Base-by-base conservation (phyloP, 2,113 vertebrate species). In the Lophura nycthemera region DNA sequence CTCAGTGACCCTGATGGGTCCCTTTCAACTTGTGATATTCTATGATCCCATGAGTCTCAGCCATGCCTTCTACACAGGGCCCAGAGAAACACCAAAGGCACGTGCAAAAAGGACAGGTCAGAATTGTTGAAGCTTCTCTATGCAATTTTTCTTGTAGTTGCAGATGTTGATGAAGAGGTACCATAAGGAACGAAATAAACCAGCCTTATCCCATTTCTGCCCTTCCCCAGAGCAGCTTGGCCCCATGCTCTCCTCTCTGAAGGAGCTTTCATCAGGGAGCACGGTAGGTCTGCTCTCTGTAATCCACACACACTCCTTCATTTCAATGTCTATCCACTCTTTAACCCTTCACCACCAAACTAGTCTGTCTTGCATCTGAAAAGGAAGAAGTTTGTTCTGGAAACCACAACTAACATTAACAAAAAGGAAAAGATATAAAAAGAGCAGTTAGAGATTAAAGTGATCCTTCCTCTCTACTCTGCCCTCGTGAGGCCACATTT, bases 191-290 rank as follows among this genome's bases (percentile, higher is more conserved):
- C 29, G 7, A 54, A 71, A 73, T 5, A 32, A 76, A 71, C 7
- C 29, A 22, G 9, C 5, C 47, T 65, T 29, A 6, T n/a, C 25
- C 20, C 64, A 29, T 8, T 50, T 19, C 50, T 1, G 1, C 20
- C 36, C 24, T 56, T 86, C 21, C 25, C 72, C 47, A 32, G 43
- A 1, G 65, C 61, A 2, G 0, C 60, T 25, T 2, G 1, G n/a
- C 40, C 2, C n/a, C 21, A 8, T 32, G 13, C 21, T 2, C 25
- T 34, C 15, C 56, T 42, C 64, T 65, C 48, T 10, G 20, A 5
- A 16, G 32, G 13, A 73, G 17, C 1, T 73, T 24, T 30, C 69
- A 15, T 8, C 42, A 63, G 8, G n/a, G 6, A 86, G 14, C 13
- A 21, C 9, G 4, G 6, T 38, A 63, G 34, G 34, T 25, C 36